phyloP scores from a whole-genome alignment of 2,113 vertebrate species.

The Ophthalmolycus amberensis region DNA sequence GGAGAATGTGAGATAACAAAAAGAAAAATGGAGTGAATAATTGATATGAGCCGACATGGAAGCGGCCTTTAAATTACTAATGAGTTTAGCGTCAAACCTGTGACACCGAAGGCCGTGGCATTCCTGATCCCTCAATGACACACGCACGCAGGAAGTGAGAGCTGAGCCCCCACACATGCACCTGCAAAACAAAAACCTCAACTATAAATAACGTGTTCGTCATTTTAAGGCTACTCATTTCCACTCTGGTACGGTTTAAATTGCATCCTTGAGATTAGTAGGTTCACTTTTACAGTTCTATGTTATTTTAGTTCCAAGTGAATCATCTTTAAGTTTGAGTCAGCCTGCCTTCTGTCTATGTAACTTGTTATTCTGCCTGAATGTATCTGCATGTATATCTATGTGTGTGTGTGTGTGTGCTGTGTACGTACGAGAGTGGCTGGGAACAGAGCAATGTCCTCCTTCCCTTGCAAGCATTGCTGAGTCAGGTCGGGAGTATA shows the following conservation, averaged over 20 bases:
- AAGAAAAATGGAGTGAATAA: conserved; percentile 63
- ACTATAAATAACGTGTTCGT: conserved; percentile 33
- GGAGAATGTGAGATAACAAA: background rate
- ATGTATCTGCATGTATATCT: conserved; percentile 1
- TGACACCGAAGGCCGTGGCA: conserved; percentile 52
- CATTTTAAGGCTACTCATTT: conserved; percentile 45
- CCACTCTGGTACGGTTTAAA: conserved; percentile 31
- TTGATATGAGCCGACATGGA: conserved; percentile 67
- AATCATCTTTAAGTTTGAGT: conserved; percentile 44
- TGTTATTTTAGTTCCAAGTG: conserved; percentile 23
- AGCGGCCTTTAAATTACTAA: conserved; percentile 74
- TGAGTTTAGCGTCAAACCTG: conserved; percentile 69
- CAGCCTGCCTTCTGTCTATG: conserved; percentile 29
- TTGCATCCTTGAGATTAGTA: conserved; percentile 38
- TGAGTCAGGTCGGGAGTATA: conserved; percentile 76
- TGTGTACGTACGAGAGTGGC: conserved; percentile 16
- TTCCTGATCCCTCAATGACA: conserved; percentile 45
- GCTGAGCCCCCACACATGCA: background rate
- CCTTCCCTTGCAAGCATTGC: conserved; percentile 65
- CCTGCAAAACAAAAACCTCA: conserved; percentile 11
- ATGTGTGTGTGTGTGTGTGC: conserved; percentile 2
- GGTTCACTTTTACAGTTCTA: conserved; percentile 26
- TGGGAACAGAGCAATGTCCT: conserved; percentile 58
- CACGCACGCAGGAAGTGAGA: conserved; percentile 22
- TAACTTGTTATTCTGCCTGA: conserved; percentile 45